Percentiles rank a stretch among this genome's conserved stretches.
Conservation (phyloP, 2,113 vertebrate species). For the Columba janthina region DNA sequence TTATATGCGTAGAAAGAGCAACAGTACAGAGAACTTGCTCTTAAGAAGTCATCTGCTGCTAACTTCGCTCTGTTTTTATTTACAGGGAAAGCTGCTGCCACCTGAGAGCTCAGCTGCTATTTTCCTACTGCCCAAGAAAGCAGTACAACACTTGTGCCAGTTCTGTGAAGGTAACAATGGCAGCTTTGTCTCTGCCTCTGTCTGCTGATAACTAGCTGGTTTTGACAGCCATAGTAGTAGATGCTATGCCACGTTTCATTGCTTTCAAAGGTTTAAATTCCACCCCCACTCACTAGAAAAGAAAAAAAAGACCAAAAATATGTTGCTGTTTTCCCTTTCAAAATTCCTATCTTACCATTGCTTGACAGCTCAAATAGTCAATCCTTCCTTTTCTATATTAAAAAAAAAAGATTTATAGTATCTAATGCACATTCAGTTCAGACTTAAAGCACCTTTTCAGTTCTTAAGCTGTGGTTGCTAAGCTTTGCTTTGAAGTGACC, state of each 20-base stretch:
- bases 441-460: background rate
- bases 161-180: background rate
- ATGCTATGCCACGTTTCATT: background rate
- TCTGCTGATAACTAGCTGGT: background rate
- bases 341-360: background rate
- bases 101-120: constrained; percentile 21
- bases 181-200: background rate
- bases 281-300: background rate
- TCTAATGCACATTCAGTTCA: background rate
- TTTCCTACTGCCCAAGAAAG: background rate
- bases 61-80: background rate
- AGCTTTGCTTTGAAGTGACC: background rate
- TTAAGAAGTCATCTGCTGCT: background rate
- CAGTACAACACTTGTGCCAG: background rate
- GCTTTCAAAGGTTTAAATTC: background rate
- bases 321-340: background rate
- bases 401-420: background rate
- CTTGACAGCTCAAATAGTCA: background rate
- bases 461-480: background rate
- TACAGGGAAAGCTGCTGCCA: constrained; percentile 59
- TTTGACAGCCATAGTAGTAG: background rate
- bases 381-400: background rate
- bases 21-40: background rate
- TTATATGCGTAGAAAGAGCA: background rate
- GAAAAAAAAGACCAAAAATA: background rate